phyloP scores from a whole-genome alignment of 2,113 vertebrate species.

The Calidris pygmaea region DNA sequence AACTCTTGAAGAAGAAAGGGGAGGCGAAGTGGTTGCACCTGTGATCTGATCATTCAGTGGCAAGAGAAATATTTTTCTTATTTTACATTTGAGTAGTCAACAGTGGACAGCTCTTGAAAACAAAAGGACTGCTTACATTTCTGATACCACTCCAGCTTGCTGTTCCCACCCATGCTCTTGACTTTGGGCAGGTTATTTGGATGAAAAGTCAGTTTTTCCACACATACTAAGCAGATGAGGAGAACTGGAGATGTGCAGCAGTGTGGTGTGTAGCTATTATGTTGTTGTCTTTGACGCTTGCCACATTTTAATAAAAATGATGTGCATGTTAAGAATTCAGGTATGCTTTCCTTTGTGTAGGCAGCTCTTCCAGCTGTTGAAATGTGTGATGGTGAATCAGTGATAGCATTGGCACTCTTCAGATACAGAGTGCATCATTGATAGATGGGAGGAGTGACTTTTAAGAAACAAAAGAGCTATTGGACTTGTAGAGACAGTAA shows the following conservation, averaged over 20 bases:
- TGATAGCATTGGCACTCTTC: neutral
- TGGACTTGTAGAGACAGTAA: neutral
- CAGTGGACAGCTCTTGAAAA: neutral
- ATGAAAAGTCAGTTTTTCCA: neutral
- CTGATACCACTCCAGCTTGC: neutral
- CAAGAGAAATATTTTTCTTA: neutral
- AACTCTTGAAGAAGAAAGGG: neutral
- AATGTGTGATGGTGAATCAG: accelerated
- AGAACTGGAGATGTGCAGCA: neutral
- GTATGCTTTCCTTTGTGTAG: neutral
- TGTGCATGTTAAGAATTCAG: neutral
- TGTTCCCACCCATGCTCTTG: neutral
- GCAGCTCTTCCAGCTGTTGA: neutral
- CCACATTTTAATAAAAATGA: neutral
- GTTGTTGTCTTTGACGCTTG: neutral
- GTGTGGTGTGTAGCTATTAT: neutral
- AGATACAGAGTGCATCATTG: neutral
- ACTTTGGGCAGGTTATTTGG: neutral
- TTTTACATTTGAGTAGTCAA: neutral
- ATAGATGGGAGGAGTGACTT: neutral
- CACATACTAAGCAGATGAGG: accelerated
- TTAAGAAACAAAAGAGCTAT: neutral
- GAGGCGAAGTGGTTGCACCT: neutral
- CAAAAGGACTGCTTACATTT: neutral
- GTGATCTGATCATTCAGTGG: neutral